Percentiles rank a stretch among this genome's conserved stretches.
Conservation (phyloP, 2,797 vertebrate species). For the Ambastaia sidthimunki region DNA sequence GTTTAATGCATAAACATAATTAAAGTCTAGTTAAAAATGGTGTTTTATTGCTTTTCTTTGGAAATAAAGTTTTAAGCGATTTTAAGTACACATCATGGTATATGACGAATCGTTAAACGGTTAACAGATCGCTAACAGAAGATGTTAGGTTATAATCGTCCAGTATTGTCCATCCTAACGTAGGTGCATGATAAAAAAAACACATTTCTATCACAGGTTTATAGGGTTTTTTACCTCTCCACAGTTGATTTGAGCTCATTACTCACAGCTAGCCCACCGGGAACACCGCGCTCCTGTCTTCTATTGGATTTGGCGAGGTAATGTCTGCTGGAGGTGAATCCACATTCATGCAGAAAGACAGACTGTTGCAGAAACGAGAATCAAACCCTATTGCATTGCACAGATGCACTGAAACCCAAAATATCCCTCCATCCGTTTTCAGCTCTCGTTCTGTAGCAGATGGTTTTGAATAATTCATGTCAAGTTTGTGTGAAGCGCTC, state of each 20-base stretch:
- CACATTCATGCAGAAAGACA: slow-evolving; percentile 24
- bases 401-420: slow-evolving; percentile 63
- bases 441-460: slow-evolving; percentile 70
- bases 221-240: neutral
- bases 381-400: slow-evolving; percentile 60
- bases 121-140: neutral
- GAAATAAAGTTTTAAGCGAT: too few relatives aligned
- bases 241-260: slow-evolving; percentile 5
- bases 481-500: slow-evolving; percentile 67
- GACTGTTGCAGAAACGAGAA: slow-evolving; percentile 11
- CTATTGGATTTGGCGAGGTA: slow-evolving; percentile 25
- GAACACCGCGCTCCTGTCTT: slow-evolving; percentile 9
- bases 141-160: neutral
- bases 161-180: neutral
- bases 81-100: too few relatives aligned
- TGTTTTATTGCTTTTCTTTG: too few relatives aligned
- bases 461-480: slow-evolving; percentile 81
- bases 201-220: neutral
- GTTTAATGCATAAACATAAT: too few relatives aligned
- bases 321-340: slow-evolving; percentile 35
- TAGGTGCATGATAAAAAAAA: neutral
- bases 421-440: slow-evolving; percentile 65
- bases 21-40: too few relatives aligned
- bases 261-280: slow-evolving; percentile 13
- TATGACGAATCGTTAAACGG: neutral